Base-by-base conservation (phyloP, 2,888 invertebrate species). In the Aromia moschata region DNA sequence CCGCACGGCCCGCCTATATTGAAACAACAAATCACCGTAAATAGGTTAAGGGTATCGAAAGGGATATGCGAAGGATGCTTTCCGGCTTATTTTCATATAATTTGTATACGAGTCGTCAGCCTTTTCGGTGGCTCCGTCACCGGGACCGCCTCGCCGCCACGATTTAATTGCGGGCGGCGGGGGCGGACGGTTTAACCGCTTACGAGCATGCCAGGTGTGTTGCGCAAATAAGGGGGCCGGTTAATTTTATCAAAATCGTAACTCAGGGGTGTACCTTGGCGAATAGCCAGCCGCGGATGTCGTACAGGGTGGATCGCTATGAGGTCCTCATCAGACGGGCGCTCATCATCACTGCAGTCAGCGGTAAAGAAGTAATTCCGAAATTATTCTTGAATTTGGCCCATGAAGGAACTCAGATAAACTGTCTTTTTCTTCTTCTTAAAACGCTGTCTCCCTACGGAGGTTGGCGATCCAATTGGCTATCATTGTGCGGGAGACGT, bases 1-100 rank as follows among this genome's bases (percentile, higher is more conserved):
- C 58, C 47, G 37, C 25, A 31, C 40, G 33, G 14, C 43, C 31
- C 49, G 46, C 7, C 12, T 58, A 54, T 58, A 58, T 53, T 54
- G 58, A 54, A 54, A 58, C 54, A 58, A 58, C 58, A 54, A 54
- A 58, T 47, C 58, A 52, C 53, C 58, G 54, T 54, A 41, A 54
- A 54, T 38, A 58, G 58, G 54, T 58, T 46, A 47, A 54, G 54
- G 58, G 54, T 53, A 54, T 58, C 58, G 47, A 58, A 54, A 54
- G 47, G 58, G 58, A 58, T 58, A 37, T 40, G 38, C 30, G 7
- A 30, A 40, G 46, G 45, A 20, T 58, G 47, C 41, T 53, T 58
- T 46, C 46, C 30, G 41, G 45, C 52, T 58, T 46, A 58, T 58
- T 58, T 58, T 53, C 38, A 52, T 58, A 40, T 43, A 52, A 58